Conservation (phyloP, 2,888 invertebrate species). For the Stenurella melanura region DNA sequence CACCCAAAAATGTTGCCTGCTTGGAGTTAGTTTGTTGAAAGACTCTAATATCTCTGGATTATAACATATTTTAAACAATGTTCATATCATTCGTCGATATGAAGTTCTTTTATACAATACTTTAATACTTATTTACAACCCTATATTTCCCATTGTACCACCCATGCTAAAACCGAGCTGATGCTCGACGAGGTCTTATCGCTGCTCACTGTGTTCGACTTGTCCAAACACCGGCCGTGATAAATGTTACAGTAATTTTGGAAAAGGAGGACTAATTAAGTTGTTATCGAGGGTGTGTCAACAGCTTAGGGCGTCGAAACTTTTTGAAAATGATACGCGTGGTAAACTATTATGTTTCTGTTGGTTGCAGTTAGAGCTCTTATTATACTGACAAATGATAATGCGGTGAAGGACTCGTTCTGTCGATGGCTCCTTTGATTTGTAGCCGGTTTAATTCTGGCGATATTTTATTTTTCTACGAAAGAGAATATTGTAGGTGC, state of each 20-base stretch:
- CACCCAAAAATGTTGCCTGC: no score
- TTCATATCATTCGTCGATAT: no score
- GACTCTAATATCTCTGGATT: no score
- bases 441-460: neutral
- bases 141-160: neutral
- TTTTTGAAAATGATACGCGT: constrained; percentile 33
- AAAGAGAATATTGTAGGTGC: no score
- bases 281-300: constrained; percentile 46
- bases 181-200: constrained; percentile 29
- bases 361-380: neutral
- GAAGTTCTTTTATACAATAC: no score
- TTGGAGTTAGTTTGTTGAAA: no score
- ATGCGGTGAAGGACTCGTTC: neutral
- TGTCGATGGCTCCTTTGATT: neutral
- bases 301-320: constrained; percentile 32
- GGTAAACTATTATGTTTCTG: constrained; percentile 19
- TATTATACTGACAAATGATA: constrained; percentile 6
- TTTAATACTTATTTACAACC: no score
- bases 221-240: constrained; percentile 37
- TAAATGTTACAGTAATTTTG: constrained; percentile 38
- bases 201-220: constrained; percentile 30
- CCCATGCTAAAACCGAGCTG: constrained; percentile 8
- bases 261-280: constrained; percentile 43
- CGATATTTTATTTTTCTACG: no score
- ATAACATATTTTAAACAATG: no score